phyloP scores from a whole-genome alignment of 1,140 invertebrate species.

The Hycleus phaleratus region DNA sequence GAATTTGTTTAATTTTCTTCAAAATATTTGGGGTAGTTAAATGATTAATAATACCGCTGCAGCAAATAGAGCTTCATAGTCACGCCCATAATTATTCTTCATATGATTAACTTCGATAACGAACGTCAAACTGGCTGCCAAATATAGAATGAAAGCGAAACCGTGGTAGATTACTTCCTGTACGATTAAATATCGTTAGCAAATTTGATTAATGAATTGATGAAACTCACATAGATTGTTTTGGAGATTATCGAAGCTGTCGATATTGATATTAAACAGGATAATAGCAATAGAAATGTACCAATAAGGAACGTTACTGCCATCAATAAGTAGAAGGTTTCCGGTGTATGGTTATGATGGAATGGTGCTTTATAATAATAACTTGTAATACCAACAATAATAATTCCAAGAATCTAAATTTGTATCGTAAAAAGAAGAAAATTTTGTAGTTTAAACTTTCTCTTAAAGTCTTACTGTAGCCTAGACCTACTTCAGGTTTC shows the following conservation, averaged over 20 bases:
- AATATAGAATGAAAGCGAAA: conserved; percentile 58
- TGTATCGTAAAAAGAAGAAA: not conserved
- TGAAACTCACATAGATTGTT: conserved; percentile 72
- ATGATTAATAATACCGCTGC: conserved; percentile 50
- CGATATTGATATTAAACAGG: conserved; percentile 65
- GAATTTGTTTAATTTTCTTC: not conserved
- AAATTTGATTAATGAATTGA: not conserved
- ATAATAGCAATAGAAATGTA: conserved; percentile 62
- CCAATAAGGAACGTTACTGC: conserved; percentile 66
- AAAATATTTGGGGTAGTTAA: not conserved
- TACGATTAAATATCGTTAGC: not conserved
- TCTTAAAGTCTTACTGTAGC: no score
- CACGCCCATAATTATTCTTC: conserved; percentile 36
- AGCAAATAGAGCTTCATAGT: conserved; percentile 55
- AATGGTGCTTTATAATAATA: conserved; percentile 45
- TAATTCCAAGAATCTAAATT: conserved; percentile 63
- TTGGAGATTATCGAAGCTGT: conserved; percentile 73
- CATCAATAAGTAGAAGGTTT: conserved; percentile 67
- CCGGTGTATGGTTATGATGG: conserved; percentile 40
- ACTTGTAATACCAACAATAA: conserved; percentile 59
- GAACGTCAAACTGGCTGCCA: conserved; percentile 58
- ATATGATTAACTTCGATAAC: conserved; percentile 51
- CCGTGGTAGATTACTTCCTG: conserved; percentile 74
- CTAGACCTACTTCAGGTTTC: no score
- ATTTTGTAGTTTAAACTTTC: no score